phyloP scores from a whole-genome alignment of 2,888 invertebrate species.

The Chrysina gloriosa region DNA sequence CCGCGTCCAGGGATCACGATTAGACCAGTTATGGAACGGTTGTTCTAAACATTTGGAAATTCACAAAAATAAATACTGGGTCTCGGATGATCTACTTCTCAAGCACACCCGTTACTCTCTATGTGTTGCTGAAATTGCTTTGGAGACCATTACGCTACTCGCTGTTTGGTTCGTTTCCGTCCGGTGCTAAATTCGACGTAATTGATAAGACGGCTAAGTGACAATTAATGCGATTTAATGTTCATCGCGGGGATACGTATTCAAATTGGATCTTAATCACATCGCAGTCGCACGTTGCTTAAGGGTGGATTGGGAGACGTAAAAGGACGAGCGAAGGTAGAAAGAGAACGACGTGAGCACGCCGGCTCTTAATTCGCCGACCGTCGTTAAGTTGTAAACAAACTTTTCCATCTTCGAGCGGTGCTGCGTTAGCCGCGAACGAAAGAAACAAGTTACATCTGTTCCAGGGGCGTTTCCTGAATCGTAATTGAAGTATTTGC shows the following conservation, averaged over 20 bases:
- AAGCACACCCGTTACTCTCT: too few relatives aligned
- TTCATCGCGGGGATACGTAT: constrained; percentile 22
- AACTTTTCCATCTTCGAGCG: constrained; percentile 21
- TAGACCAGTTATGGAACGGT: too few relatives aligned
- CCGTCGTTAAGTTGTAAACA: constrained; percentile 24
- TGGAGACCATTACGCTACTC: background rate
- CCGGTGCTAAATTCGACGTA: constrained; percentile 4
- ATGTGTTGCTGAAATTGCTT: too few relatives aligned
- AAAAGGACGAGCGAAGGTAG: background rate
- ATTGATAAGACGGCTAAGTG: constrained; percentile 31
- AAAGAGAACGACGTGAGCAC: background rate
- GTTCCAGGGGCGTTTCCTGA: constrained; percentile 25
- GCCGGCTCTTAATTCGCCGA: constrained; percentile 1
- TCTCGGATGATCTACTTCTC: too few relatives aligned
- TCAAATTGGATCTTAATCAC: constrained; percentile 33
- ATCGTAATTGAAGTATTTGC: constrained; percentile 30
- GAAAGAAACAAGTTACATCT: constrained; percentile 36
- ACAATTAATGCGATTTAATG: constrained; percentile 36
- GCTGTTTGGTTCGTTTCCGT: background rate
- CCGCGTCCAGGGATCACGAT: too few relatives aligned
- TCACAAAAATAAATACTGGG: too few relatives aligned
- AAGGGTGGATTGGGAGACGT: background rate
- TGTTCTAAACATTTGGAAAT: too few relatives aligned
- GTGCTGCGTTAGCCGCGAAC: constrained; percentile 6
- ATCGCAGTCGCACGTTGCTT: constrained; percentile 5